Evolutionary conservation across 2,888 invertebrate species (phyloP).

Genomic region (Prosopocoilus inquinatus): DNA sequence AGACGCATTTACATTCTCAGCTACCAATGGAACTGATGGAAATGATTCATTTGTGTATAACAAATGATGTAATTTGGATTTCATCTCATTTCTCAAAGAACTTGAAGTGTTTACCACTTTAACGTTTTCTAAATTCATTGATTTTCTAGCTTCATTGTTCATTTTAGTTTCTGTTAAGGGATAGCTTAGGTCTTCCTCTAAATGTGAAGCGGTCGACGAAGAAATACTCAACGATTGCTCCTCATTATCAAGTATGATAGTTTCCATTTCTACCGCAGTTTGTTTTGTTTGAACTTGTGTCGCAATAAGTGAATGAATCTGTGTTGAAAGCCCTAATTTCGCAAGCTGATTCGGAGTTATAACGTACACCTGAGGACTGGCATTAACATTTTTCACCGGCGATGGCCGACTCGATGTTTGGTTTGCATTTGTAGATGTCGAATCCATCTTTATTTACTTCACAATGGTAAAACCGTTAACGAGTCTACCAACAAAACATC

Average conservation of each 20-base stretch:
- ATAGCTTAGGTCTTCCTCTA: neutral
- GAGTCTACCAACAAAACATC: neutral
- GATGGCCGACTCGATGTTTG: neutral
- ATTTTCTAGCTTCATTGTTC: neutral
- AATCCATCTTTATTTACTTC: neutral
- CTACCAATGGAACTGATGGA: no score
- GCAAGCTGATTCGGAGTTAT: constrained; percentile 24
- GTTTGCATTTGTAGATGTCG: neutral
- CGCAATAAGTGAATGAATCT: neutral
- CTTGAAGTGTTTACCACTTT: no score
- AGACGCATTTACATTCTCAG: no score
- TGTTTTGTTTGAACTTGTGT: neutral
- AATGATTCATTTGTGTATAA: no score
- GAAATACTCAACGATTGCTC: neutral
- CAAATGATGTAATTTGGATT: no score
- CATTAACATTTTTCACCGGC: neutral
- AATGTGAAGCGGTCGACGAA: neutral
- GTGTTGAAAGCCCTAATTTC: constrained; percentile 15
- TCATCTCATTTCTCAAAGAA: no score
- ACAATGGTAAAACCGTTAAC: neutral
- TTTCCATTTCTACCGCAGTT: neutral
- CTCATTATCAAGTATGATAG: neutral
- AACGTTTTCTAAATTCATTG: neutral
- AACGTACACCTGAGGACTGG: constrained; percentile 14
- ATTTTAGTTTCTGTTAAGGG: neutral